Evolutionary conservation across 2,888 invertebrate species (phyloP).

Genomic region (Laothoe populi): DNA sequence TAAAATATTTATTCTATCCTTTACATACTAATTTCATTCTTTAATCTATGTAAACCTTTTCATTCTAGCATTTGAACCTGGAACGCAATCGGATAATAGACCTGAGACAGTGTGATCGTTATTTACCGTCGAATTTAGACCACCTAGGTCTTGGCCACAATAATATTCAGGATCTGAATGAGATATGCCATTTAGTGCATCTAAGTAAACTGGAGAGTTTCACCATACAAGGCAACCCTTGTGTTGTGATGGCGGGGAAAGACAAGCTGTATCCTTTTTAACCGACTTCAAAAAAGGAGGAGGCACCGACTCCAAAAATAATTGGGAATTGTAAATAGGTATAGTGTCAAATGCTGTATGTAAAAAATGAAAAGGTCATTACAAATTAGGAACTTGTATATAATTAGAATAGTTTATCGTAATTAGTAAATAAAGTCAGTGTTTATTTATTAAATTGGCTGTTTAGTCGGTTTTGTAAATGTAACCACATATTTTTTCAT

Average conservation of each 20-base stretch:
- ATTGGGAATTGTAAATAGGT: too few species aligned
- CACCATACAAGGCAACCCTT: conserved; percentile 94
- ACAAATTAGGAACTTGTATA: too few species aligned
- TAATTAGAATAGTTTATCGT: too few species aligned
- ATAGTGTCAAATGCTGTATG: too few species aligned
- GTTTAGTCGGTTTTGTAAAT: too few species aligned
- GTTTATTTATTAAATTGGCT: too few species aligned
- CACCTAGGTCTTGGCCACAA: conserved; percentile 93
- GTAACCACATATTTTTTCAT: too few species aligned
- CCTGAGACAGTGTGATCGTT: conserved; percentile 92
- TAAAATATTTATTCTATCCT: too few species aligned
- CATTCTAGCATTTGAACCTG: conserved; percentile 90
- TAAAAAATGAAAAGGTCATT: too few species aligned
- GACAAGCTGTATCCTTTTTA: conserved; percentile 91
- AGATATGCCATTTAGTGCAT: conserved; percentile 92
- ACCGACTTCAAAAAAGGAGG: conserved; percentile 16
- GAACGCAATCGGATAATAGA: conserved; percentile 94
- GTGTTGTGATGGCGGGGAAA: conserved; percentile 90
- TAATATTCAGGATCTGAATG: conserved; percentile 93
- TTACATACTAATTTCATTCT: too few species aligned
- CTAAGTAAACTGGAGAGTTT: conserved; percentile 91
- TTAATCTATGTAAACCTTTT: neutral
- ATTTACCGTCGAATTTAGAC: conserved; percentile 90
- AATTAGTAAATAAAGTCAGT: too few species aligned
- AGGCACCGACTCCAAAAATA: too few species aligned